Base-by-base conservation (phyloP, 2,888 invertebrate genomes). In the Empis stercorea region DNA sequence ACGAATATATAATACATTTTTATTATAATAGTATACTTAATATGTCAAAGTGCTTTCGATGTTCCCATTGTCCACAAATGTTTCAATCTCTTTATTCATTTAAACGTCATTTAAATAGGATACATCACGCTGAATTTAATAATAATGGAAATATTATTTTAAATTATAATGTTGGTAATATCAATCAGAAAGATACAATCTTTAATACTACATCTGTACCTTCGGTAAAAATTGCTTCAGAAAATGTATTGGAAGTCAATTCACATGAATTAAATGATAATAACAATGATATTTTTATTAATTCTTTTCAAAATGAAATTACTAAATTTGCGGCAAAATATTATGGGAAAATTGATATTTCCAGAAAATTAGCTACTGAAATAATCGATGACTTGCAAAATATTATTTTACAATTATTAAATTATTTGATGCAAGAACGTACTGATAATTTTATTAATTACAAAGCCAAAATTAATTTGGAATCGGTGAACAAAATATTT, bases 341-440 rank as follows among this genome's bases (percentile, higher is more conserved):
- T 37, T 43, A 30, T 43, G 42, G 42, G 10, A 43, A 43, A 30
- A 43, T 43, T 14, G 30, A 43, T 15, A 14, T 43, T 15, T 16
- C 30, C 6, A 43, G 42, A 15, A 43, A 43, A 43, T 14, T 14
- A 5, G 42, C 32, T 15, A 43, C 7, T 15, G 27, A 27, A 14
- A 34, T 45, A 10, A 39, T 38, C 6, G 11, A 14, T 16, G 27
- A 45, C 27, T 11, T 45, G 10, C 38, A 30, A 30, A 38, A 38
- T 37, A 38, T 23, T 38, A 27, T 13, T 36, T 10, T 45, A 37
- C 6, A 17, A n/a, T 20, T 37, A 27, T 2, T 37, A 20, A 27
- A 23, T 16, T 17, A 37, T 23, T 27, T 38, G 6, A 10, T 38
- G 6, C 20, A 38, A 9, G 15, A 13, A 3, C 38, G 7, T 30